Conservation (phyloP, 2,888 invertebrate species). For the Papilio gigon region DNA sequence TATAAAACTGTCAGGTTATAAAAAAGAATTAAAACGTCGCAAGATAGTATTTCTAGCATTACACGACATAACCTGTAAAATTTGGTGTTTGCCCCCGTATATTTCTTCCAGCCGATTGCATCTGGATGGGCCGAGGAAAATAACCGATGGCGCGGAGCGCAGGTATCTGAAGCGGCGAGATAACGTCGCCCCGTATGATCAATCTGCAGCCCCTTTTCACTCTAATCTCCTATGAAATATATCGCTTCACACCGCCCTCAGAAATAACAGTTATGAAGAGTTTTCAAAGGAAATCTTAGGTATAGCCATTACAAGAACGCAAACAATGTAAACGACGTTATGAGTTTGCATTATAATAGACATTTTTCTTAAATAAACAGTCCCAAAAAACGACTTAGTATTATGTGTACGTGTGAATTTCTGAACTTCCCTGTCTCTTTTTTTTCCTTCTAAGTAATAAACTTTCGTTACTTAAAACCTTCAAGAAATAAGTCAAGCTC, state of each 20-base stretch:
- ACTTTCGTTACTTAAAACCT: too few species aligned
- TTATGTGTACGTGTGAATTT: too few species aligned
- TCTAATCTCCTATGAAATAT: constrained; percentile 70
- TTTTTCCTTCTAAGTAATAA: too few species aligned
- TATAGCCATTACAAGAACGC: too few species aligned
- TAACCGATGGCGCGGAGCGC: constrained; percentile 44
- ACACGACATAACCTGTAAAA: constrained; percentile 4
- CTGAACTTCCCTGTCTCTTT: too few species aligned
- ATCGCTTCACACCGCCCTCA: constrained; percentile 54
- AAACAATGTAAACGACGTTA: neutral
- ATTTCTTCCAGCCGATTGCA: constrained; percentile 33
- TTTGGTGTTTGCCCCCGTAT: neutral
- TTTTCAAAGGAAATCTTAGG: neutral
- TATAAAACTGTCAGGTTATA: too few species aligned
- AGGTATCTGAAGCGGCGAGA: constrained; percentile 47
- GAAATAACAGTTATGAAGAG: constrained; percentile 31
- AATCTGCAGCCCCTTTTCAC: constrained; percentile 67
- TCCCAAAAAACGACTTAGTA: too few species aligned
- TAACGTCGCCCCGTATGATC: constrained; percentile 61
- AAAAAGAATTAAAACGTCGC: too few species aligned
- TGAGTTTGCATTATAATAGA: neutral
- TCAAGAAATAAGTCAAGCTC: too few species aligned
- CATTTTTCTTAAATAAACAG: too few species aligned
- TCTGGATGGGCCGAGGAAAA: constrained; percentile 38
- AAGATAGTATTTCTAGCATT: too few species aligned